These are phyloP conservation scores for Malurus cyaneus DNA, from an alignment of 2,113 vertebrate genomes.

Conservation along the genomic window DNA sequence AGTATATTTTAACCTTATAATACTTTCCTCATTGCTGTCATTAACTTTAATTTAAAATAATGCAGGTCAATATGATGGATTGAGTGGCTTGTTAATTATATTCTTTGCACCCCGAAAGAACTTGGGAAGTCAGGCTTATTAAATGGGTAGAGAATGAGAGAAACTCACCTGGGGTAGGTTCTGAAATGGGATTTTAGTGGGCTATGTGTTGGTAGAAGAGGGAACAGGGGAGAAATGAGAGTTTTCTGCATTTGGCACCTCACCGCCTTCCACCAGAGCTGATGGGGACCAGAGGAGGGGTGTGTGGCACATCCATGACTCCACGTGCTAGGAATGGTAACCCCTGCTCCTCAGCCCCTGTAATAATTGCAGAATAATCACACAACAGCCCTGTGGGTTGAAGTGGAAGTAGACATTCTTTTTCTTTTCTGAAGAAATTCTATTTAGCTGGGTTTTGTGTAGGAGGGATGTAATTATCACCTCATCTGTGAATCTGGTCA, in stretches of 20 bases:
- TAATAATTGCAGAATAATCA: background rate
- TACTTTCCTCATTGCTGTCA: background rate
- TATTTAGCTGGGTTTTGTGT: background rate
- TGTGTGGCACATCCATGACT: rapidly evolving
- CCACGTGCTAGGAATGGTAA: background rate
- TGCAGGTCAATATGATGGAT: background rate
- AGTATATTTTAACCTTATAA: background rate
- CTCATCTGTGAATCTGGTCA: slow-evolving; percentile 4
- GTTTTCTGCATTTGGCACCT: background rate
- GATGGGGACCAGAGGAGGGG: background rate
- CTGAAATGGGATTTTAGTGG: background rate
- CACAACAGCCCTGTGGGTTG: background rate
- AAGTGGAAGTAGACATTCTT: background rate
- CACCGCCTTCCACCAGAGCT: background rate
- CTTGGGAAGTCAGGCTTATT: slow-evolving; percentile 44
- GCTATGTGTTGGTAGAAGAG: background rate
- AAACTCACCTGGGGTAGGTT: background rate
- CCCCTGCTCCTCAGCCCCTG: background rate
- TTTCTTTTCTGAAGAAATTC: background rate
- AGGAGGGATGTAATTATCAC: slow-evolving; percentile 15
- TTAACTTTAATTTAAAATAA: slow-evolving; percentile 44
- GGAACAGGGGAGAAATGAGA: background rate
- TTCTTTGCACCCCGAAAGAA: slow-evolving; percentile 45
- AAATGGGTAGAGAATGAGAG: slow-evolving; percentile 51
- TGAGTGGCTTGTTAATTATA: slow-evolving; percentile 18